Base-by-base conservation (phyloP, 1,140 invertebrate genomes). In the Euura lappo region DNA sequence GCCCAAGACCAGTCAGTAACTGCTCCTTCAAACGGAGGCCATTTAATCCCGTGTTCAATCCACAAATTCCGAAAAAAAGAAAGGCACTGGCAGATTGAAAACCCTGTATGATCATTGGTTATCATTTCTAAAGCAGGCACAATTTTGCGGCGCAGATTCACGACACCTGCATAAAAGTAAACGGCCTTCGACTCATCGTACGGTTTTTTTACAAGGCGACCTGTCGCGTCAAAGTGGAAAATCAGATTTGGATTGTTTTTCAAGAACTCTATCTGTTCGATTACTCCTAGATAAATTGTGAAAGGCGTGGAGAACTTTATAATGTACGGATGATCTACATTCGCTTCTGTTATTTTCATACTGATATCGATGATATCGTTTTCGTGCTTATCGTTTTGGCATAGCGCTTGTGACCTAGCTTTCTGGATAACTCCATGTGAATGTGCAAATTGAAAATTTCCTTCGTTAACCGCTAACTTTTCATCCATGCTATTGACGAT, bases 221-320 rank as follows among this genome's bases (percentile, higher is more conserved):
- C 72, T 45, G 74, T 77, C 2, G 73, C 69, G 70, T 77, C 75
- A 43, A 77, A 65, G 44, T 77, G 42, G 2, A 74, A 68, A 4
- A 42, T 68, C 42, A 71, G 45, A 51, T 51, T 42, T 51, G 2
- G 2, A 72, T 69, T 44, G 44, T 28, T 42, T 46, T 72, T 69
- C n/a, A 75, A 46, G 8, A 75, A 51, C 43, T 69, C 10, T 10
- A 75, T 4, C 46, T 75, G 70, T 8, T 72, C 43, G 28, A 44
- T 4, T 13, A 71, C 47, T n/a, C 47, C 70, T 6, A 75, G 60
- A 65, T 75, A 69, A 64, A 72, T 69, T 5, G 65, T 71, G 47
- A 72, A 75, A 8, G 74, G 70, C 6, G 65, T 28, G 3, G 46
- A 51, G 46, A 69, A 72, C n/a, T 69, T 28, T 3, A 60, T 42